Percentiles rank a stretch among this genome's conserved stretches.
These are phyloP conservation scores for Vulpes vulpes DNA, from an alignment of 2,113 vertebrate genomes.

Conservation along the genomic window DNA sequence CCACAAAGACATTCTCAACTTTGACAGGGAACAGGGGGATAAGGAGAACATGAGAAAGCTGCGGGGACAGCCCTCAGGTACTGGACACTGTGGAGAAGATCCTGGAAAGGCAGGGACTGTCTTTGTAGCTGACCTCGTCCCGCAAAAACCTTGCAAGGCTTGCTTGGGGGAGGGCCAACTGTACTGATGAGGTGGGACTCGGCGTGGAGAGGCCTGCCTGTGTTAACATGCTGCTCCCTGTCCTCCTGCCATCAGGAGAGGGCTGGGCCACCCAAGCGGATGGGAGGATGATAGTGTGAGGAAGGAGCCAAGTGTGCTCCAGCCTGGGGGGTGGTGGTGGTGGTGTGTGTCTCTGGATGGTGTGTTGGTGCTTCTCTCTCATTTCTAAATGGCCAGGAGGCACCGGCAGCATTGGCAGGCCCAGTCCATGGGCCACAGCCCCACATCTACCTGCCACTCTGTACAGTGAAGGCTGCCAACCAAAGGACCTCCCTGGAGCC, in stretches of 20 bases:
- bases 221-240: not conserved
- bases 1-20: not conserved
- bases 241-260: not conserved
- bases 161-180: not conserved
- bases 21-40: not conserved
- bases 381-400: not conserved
- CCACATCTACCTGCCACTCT: not conserved
- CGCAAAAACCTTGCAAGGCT: not conserved
- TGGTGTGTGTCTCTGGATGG: no score
- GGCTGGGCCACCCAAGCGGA: not conserved
- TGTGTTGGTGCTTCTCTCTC: not conserved
- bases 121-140: not conserved
- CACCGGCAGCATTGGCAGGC: not conserved
- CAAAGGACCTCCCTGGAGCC: not conserved
- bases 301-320: not conserved
- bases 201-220: not conserved
- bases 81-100: rapidly evolving
- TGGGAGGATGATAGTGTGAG: not conserved
- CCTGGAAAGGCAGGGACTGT: not conserved
- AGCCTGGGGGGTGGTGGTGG: not conserved
- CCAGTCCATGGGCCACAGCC: rapidly evolving
- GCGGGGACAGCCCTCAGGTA: not conserved
- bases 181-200: not conserved
- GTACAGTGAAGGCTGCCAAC: not conserved
- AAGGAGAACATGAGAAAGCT: not conserved